A percentile compares a stretch with the other conserved stretches of the same genome.
Evolutionary conservation across 2,797 vertebrate species (phyloP).

Genomic region (Pseudochromis fuscus): DNA sequence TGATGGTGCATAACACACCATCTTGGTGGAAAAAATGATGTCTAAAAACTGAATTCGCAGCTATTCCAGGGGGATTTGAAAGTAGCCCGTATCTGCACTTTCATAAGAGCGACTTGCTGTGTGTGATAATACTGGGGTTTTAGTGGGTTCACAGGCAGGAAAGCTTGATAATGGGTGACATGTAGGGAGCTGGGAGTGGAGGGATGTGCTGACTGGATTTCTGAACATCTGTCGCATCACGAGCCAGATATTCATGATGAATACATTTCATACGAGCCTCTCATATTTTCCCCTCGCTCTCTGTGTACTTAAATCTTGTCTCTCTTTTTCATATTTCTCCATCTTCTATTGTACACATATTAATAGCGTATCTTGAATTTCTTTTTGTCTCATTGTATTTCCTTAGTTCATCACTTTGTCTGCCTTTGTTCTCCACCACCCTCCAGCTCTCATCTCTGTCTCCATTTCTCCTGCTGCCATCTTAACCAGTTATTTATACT

Average conservation of each 20-base stretch:
- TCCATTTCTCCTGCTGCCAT: conserved; percentile 37
- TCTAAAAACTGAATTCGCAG: conserved; percentile 26
- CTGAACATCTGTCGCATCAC: conserved; percentile 41
- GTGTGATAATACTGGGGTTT: not conserved
- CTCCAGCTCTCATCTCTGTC: conserved; percentile 10
- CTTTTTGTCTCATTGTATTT: conserved; percentile 9
- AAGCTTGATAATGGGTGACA: conserved; percentile 34
- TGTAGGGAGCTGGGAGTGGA: conserved; percentile 7
- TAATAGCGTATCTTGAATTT: conserved; percentile 11
- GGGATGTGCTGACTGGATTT: conserved; percentile 36
- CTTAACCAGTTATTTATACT: conserved; percentile 70
- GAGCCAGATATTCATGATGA: conserved; percentile 42
- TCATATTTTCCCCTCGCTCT: conserved; percentile 6
- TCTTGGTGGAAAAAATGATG: not conserved
- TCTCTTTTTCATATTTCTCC: conserved; percentile 12
- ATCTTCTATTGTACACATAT: not conserved
- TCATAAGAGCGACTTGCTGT: conserved; percentile 25
- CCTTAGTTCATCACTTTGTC: conserved; percentile 6
- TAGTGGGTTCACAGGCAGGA: conserved; percentile 23
- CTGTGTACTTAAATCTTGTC: conserved; percentile 2
- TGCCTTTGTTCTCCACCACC: conserved; percentile 15
- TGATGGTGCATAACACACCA: conserved; percentile 26
- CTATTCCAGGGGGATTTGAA: conserved; percentile 42
- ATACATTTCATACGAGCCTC: conserved; percentile 29
- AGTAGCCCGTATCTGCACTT: conserved; percentile 34